phyloP scores from a whole-genome alignment of 2,797 vertebrate genomes.

The Ispidina picta region DNA sequence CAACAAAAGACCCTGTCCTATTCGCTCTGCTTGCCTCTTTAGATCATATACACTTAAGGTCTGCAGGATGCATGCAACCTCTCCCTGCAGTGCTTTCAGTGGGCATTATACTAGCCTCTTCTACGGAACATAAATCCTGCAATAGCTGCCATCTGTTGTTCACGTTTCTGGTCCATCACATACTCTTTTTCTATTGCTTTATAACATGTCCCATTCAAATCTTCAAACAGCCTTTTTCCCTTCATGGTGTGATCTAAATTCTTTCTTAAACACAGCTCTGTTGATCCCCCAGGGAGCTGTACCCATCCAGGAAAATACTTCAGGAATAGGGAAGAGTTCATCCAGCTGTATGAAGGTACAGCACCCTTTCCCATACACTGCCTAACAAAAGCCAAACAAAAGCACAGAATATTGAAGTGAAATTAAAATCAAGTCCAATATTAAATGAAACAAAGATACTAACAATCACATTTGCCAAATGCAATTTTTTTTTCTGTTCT shows the following conservation, averaged over 20 bases:
- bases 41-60: neutral
- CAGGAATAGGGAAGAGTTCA: neutral
- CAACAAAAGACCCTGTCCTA: neutral
- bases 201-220: neutral
- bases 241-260: neutral
- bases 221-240: neutral
- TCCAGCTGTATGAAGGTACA: neutral
- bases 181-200: neutral
- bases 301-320: neutral
- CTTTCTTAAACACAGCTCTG: neutral
- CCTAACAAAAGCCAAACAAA: neutral
- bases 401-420: neutral
- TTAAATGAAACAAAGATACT: neutral
- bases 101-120: neutral
- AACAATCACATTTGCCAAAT: neutral
- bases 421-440: neutral
- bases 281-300: neutral
- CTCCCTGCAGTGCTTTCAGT: neutral
- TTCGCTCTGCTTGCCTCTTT: neutral
- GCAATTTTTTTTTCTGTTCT: neutral
- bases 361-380: neutral
- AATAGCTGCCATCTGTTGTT: neutral
- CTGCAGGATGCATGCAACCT: neutral
- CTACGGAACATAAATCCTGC: neutral
- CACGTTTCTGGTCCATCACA: rapidly evolving